Conservation (phyloP, 1,140 invertebrate species). For the Drosophila takahashii region DNA sequence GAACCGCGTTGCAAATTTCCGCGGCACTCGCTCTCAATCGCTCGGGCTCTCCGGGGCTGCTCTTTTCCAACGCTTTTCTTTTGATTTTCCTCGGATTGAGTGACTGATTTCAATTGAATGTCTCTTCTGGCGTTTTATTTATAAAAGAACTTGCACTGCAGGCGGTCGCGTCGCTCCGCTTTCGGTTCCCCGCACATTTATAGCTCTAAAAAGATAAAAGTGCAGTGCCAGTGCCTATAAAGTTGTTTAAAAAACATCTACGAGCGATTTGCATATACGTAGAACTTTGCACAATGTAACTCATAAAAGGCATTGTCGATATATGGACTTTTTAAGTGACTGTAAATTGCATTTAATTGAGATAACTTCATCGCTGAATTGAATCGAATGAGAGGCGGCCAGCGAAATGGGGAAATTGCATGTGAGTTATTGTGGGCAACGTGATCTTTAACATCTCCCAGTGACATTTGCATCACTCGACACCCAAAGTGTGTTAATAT, state of each 20-base stretch:
- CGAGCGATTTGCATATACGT: conserved; percentile 26
- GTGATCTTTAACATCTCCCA: conserved; percentile 28
- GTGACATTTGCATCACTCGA: conserved; percentile 11
- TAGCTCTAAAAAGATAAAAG: conserved; percentile 52
- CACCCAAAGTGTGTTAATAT: conserved; percentile 7
- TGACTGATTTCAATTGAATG: conserved; percentile 71
- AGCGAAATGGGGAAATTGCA: conserved; percentile 68
- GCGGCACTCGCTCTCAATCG: conserved; percentile 27
- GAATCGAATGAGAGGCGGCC: conserved; percentile 17
- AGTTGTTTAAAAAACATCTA: conserved; percentile 45
- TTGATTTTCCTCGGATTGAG: conserved; percentile 69
- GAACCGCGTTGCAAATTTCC: conserved; percentile 77
- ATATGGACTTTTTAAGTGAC: conserved; percentile 50
- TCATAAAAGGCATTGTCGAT: conserved; percentile 31
- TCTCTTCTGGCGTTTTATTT: conserved; percentile 71
- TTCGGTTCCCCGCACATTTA: conserved; percentile 28
- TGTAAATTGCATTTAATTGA: conserved; percentile 51
- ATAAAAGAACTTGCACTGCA: conserved; percentile 82
- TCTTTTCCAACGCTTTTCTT: conserved; percentile 60
- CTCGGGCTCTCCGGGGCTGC: conserved; percentile 29
- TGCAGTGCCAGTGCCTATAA: conserved; percentile 24
- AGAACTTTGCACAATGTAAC: conserved; percentile 47
- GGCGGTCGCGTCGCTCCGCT: conserved; percentile 60
- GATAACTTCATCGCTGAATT: conserved; percentile 22
- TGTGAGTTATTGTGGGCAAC: conserved; percentile 53